A percentile compares a stretch with the other conserved stretches of the same genome.
phyloP scores from a whole-genome alignment of 2,888 invertebrate species.

The Eristalis tenax region DNA sequence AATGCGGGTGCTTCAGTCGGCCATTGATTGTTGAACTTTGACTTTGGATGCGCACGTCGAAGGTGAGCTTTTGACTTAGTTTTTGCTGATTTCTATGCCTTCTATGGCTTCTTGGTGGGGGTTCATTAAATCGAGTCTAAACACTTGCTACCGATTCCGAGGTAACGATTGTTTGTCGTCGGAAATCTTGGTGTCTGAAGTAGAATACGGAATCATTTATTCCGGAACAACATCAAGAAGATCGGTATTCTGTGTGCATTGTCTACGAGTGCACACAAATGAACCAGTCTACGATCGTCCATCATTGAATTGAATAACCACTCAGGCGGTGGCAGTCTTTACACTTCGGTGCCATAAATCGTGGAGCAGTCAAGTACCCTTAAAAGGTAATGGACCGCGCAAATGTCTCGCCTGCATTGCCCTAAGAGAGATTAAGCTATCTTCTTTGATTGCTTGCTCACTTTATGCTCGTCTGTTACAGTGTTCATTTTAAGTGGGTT shows the following conservation, averaged over 20 bases:
- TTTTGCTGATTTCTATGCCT: background rate
- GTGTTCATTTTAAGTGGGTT: background rate
- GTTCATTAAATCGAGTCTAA: no score
- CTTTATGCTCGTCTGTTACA: background rate
- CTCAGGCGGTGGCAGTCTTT: background rate
- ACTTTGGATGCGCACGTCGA: background rate
- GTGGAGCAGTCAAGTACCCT: background rate
- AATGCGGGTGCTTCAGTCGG: background rate
- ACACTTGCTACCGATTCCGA: no score
- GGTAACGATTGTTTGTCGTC: no score
- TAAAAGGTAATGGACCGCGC: background rate
- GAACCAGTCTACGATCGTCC: background rate
- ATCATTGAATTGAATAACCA: background rate
- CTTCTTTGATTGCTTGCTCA: background rate
- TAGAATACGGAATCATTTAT: no score
- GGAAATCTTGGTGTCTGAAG: no score
- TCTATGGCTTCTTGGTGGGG: no score
- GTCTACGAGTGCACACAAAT: background rate
- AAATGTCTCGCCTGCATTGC: background rate
- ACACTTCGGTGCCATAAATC: background rate
- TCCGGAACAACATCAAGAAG: no score
- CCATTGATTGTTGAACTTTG: background rate
- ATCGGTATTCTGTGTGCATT: no score
- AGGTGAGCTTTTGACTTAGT: background rate
- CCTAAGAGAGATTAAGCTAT: background rate